A percentile compares a stretch with the other conserved stretches of the same genome.
These are phyloP conservation scores for Noturus placidus DNA, from an alignment of 2,113 vertebrate species.

Conservation along the genomic window DNA sequence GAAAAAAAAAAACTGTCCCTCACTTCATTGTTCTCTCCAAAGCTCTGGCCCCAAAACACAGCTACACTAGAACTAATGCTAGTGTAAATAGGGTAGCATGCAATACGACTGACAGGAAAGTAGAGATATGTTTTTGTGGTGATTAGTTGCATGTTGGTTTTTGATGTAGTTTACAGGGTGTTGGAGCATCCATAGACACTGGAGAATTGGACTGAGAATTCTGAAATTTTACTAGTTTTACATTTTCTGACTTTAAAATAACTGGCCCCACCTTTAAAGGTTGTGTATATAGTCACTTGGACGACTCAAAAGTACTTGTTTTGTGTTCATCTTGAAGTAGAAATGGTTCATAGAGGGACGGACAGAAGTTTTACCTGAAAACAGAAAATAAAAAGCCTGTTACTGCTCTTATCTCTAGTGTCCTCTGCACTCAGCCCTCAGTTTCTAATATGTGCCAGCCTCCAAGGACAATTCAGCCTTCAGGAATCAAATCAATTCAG, in stretches of 20 bases:
- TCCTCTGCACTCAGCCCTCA: not conserved
- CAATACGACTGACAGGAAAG: not conserved
- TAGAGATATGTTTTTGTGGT: not conserved
- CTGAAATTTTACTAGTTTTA: too few relatives aligned
- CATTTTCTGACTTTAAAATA: not conserved
- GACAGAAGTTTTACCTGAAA: not conserved
- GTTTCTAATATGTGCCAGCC: not conserved
- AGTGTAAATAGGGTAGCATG: not conserved
- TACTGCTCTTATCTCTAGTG: not conserved
- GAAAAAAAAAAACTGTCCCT: not conserved
- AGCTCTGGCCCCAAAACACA: not conserved
- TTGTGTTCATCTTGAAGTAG: not conserved
- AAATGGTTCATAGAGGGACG: not conserved
- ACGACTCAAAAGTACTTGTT: not conserved
- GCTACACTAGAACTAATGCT: not conserved
- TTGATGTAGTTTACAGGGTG: not conserved
- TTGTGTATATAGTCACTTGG: not conserved
- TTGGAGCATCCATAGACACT: not conserved
- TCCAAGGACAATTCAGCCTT: not conserved
- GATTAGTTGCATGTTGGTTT: not conserved
- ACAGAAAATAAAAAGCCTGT: not conserved
- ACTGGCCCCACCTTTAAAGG: not conserved
- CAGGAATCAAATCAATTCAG: slow-evolving; percentile 13
- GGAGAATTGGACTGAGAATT: too few relatives aligned
- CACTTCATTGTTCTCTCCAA: not conserved